These are phyloP conservation scores for Atta texana DNA, from an alignment of 1,140 invertebrate genomes.

Conservation along the genomic window DNA sequence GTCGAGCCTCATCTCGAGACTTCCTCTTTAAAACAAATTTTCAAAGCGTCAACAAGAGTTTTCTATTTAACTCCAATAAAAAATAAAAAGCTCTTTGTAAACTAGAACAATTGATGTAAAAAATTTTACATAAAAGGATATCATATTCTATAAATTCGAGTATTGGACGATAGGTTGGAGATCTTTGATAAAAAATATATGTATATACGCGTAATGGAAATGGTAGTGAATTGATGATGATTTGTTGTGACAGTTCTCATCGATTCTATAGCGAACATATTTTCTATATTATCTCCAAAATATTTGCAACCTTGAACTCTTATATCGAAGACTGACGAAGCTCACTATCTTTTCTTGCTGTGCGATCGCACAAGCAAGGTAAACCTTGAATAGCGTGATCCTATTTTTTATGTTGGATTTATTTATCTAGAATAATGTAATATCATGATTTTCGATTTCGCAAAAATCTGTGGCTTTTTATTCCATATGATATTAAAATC, in stretches of 20 bases:
- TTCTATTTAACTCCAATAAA: not conserved
- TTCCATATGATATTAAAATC: not conserved
- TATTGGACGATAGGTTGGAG: constrained; percentile 2
- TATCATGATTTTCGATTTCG: not conserved
- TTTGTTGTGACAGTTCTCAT: not conserved
- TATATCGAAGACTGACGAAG: not conserved
- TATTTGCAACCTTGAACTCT: constrained; percentile 9
- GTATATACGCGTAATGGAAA: not conserved
- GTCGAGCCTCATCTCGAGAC: not conserved
- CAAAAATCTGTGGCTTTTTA: not conserved
- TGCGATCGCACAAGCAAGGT: not conserved
- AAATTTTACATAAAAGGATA: constrained; percentile 5
- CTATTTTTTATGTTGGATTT: constrained; percentile 14
- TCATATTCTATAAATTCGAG: not conserved
- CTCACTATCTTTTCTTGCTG: constrained; percentile 13
- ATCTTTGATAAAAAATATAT: not conserved
- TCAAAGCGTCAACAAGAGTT: not conserved
- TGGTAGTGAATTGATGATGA: not conserved
- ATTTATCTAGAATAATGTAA: not conserved
- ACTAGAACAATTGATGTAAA: not conserved
- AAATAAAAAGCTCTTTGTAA: constrained; percentile 15
- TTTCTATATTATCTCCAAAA: not conserved
- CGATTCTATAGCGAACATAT: not conserved
- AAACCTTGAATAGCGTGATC: not conserved
- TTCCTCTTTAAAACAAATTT: not conserved